phyloP scores from a whole-genome alignment of 2,113 vertebrate genomes.

The Amia ocellicauda region DNA sequence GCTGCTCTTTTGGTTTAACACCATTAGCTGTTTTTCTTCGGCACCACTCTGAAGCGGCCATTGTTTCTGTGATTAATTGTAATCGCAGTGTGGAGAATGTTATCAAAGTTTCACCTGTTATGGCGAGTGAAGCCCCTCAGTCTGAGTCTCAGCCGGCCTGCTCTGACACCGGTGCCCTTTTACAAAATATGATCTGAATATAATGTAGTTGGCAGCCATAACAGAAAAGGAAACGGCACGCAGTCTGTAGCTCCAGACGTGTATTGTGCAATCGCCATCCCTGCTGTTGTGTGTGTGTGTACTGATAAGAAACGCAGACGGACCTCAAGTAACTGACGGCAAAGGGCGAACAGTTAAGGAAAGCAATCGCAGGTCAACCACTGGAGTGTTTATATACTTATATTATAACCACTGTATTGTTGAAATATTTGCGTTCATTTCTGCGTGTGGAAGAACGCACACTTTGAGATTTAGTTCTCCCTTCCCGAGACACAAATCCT shows the following conservation, averaged over 20 bases:
- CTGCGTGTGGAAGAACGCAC: too few relatives aligned
- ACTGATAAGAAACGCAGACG: slow-evolving; percentile 24
- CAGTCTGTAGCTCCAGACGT: slow-evolving; percentile 9
- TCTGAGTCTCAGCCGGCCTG: too few relatives aligned
- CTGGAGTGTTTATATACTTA: too few relatives aligned
- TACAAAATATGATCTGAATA: slow-evolving; percentile 13
- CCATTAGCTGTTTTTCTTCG: too few relatives aligned
- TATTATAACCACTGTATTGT: too few relatives aligned
- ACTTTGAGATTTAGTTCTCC: too few relatives aligned
- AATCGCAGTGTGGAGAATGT: neutral
- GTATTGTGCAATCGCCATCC: slow-evolving; percentile 20
- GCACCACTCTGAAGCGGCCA: too few relatives aligned
- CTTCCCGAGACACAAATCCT: too few relatives aligned
- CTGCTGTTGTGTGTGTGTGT: slow-evolving; percentile 20
- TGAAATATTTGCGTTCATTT: too few relatives aligned
- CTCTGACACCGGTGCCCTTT: slow-evolving; percentile 24
- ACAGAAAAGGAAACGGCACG: slow-evolving; percentile 15
- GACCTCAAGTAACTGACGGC: slow-evolving; percentile 3
- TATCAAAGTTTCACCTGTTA: slow-evolving; percentile 28
- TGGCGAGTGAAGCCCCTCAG: slow-evolving; percentile 2
- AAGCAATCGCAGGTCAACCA: too few relatives aligned
- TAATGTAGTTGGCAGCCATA: slow-evolving; percentile 14
- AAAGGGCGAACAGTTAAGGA: slow-evolving; percentile 1
- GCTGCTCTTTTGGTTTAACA: too few relatives aligned
- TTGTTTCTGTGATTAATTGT: too few relatives aligned